Conservation (phyloP, 2,113 vertebrate species). For the Ochotona curzoniae region DNA sequence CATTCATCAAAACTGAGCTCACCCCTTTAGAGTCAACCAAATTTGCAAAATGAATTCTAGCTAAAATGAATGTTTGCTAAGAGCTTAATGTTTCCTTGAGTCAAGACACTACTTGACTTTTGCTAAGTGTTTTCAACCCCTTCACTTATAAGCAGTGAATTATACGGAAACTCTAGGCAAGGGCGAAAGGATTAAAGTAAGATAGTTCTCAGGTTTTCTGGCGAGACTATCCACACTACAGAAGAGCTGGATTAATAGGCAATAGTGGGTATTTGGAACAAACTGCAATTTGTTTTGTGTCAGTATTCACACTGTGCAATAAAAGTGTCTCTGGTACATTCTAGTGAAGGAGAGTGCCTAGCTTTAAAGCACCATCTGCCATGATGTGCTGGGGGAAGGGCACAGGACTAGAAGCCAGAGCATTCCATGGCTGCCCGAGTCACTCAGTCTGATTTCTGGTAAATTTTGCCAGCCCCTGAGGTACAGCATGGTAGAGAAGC, state of each 20-base stretch:
- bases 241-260: not conserved
- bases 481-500: not conserved
- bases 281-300: conserved; percentile 17
- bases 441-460: not conserved
- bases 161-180: conserved; percentile 37
- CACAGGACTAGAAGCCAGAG: not conserved
- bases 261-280: not conserved
- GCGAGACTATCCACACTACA: not conserved
- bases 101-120: conserved; percentile 56
- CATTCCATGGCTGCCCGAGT: not conserved
- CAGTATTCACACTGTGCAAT: not conserved
- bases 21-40: conserved; percentile 58
- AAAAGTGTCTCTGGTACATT: conserved; percentile 15
- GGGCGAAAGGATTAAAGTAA: not conserved
- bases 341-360: not conserved
- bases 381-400: not conserved
- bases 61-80: conserved; percentile 61
- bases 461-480: conserved; percentile 8
- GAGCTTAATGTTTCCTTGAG: conserved; percentile 50
- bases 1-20: conserved; percentile 44
- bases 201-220: conserved; percentile 32
- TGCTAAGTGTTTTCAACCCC: conserved; percentile 38
- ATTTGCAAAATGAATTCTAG: conserved; percentile 62
- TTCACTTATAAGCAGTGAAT: conserved; percentile 37
- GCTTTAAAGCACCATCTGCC: not conserved